phyloP scores from a whole-genome alignment of 2,888 invertebrate genomes.

The Arge pagana region DNA sequence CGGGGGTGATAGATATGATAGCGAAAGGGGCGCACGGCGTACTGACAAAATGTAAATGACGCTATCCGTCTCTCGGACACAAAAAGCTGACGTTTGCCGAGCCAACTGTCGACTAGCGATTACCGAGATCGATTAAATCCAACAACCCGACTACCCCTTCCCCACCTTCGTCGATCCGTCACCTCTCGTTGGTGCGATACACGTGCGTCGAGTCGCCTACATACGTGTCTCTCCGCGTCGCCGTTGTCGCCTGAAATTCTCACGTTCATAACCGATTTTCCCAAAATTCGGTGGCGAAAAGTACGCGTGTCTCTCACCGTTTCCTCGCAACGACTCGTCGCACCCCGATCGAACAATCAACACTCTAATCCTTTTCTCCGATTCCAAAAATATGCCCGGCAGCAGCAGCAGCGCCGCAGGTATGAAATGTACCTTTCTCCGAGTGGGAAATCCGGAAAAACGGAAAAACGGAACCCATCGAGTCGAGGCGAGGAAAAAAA shows the following conservation, averaged over 20 bases:
- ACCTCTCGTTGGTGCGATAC: conserved; percentile 47
- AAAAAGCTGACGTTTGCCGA: conserved; percentile 48
- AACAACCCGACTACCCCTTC: conserved; percentile 52
- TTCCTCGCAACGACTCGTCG: no score
- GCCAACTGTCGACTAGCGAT: conserved; percentile 58
- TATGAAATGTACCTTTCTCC: no score
- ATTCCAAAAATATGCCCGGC: conserved; percentile 29
- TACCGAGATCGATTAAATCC: conserved; percentile 58
- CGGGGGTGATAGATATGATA: conserved; percentile 57
- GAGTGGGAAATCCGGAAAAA: no score
- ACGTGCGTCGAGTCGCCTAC: no score
- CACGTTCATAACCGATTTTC: conserved; percentile 23
- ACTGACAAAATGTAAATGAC: conserved; percentile 59
- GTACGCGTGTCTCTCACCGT: conserved; percentile 4
- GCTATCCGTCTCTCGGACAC: conserved; percentile 56
- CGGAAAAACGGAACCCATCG: background rate
- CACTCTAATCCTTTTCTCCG: conserved; percentile 37
- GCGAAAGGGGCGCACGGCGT: conserved; percentile 52
- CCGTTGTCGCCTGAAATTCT: conserved; percentile 10
- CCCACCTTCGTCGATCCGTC: conserved; percentile 57
- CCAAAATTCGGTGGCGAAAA: conserved; percentile 14
- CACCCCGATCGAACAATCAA: background rate
- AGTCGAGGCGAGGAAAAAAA: conserved; percentile 8
- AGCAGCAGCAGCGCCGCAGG: conserved; percentile 13
- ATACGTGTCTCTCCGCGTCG: background rate